Percentiles rank a stretch among this genome's conserved stretches.
phyloP scores from a whole-genome alignment of 1,140 invertebrate genomes.

The Macrobrachium rosenbergii region DNA sequence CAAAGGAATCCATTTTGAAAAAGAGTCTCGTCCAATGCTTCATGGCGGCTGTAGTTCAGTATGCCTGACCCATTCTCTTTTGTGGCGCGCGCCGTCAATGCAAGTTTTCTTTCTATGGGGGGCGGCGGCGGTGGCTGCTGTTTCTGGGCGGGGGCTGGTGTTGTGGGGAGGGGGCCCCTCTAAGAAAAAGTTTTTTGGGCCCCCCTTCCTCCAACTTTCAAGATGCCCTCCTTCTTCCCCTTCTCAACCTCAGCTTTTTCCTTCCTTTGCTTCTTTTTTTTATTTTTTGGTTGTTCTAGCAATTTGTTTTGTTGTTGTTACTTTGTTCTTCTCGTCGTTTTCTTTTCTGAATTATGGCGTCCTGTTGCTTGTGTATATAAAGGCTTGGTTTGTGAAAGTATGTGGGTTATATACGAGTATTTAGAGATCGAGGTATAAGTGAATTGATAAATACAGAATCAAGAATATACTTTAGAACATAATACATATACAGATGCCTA shows the following conservation, averaged over 20 bases:
- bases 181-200: background rate
- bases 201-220: background rate
- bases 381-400: no score
- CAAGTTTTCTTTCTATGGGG: slow-evolving; percentile 45
- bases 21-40: background rate
- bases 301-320: no score
- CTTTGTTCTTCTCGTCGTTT: background rate
- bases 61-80: slow-evolving; percentile 48
- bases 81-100: background rate
- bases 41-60: background rate
- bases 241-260: slow-evolving; percentile 1
- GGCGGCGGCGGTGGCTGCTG: no score
- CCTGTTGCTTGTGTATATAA: background rate
- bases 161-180: background rate
- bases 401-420: no score
- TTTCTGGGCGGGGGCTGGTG: background rate
- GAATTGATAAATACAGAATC: no score
- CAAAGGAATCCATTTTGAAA: background rate
- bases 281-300: no score
- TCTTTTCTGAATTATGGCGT: background rate
- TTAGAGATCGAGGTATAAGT: no score
- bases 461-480: no score
- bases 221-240: background rate
- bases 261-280: no score
- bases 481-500: no score